Evolutionary conservation across 2,797 vertebrate genomes (phyloP).

Genomic region (Thamnophis elegans): DNA sequence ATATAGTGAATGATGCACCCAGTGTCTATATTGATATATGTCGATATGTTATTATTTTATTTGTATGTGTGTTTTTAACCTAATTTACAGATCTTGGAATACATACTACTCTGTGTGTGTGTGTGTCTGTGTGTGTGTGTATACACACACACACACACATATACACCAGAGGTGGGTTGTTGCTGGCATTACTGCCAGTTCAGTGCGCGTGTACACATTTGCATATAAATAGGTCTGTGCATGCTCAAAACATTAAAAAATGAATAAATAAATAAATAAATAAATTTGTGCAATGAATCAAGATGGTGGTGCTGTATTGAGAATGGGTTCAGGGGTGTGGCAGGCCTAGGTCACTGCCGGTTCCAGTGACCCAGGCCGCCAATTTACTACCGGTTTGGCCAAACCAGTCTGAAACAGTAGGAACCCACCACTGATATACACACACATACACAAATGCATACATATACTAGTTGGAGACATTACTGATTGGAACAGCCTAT

Average conservation of each 20-base stretch:
- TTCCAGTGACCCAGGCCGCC: too few relatives aligned
- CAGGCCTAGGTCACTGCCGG: too few relatives aligned
- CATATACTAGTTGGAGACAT: neutral
- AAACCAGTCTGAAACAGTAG: too few relatives aligned
- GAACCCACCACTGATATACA: neutral
- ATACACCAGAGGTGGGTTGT: neutral
- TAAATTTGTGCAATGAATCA: too few relatives aligned
- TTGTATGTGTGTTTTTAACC: neutral
- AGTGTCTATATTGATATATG: neutral
- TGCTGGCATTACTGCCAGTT: too few relatives aligned
- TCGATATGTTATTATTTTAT: neutral
- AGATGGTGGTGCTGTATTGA: too few relatives aligned
- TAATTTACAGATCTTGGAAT: neutral
- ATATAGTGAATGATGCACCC: neutral
- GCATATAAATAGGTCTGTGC: too few relatives aligned
- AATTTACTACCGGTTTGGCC: too few relatives aligned
- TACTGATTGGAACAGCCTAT: neutral
- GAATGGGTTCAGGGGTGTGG: too few relatives aligned
- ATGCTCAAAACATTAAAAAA: too few relatives aligned
- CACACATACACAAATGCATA: neutral
- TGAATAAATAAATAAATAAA: too few relatives aligned
- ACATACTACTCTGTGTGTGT: neutral
- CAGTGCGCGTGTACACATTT: too few relatives aligned
- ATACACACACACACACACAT: neutral
- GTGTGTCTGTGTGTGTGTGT: neutral